Percentiles rank a stretch among this genome's conserved stretches.
Evolutionary conservation across 2,113 vertebrate genomes (phyloP).

Genomic region (Leucosticte australis): DNA sequence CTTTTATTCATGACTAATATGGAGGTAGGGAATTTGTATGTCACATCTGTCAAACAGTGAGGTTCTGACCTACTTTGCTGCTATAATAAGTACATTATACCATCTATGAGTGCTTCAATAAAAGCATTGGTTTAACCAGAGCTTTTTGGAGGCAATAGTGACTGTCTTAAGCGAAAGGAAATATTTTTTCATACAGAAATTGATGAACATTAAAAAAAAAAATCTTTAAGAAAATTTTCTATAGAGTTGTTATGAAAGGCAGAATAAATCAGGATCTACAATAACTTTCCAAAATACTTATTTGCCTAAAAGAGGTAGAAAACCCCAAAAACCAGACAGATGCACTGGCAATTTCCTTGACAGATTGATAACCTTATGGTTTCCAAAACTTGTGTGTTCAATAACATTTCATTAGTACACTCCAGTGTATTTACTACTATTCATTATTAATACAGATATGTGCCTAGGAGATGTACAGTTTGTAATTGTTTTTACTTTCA

Average conservation of each 20-base stretch:
- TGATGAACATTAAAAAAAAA: not conserved
- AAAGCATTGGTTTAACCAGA: not conserved
- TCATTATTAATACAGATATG: slow-evolving; percentile 77
- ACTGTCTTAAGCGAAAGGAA: not conserved
- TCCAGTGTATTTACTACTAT: slow-evolving; percentile 69
- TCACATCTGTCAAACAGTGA: not conserved
- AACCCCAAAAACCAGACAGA: not conserved
- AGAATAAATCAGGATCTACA: slow-evolving; percentile 10
- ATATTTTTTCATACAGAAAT: not conserved
- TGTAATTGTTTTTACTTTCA: slow-evolving; percentile 79
- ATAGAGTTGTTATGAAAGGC: not conserved
- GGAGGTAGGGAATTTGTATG: not conserved
- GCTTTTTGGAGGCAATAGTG: not conserved
- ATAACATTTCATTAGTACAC: slow-evolving; percentile 73
- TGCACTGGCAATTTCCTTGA: slow-evolving; percentile 42
- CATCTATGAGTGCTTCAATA: not conserved
- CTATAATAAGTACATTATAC: not conserved
- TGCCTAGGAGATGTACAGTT: slow-evolving; percentile 68
- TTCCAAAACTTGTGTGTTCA: slow-evolving; percentile 65
- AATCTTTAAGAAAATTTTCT: not conserved
- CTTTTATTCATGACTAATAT: slow-evolving; percentile 13
- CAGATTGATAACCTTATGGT: slow-evolving; percentile 52
- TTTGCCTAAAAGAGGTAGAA: slow-evolving; percentile 32
- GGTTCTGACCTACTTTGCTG: slow-evolving; percentile 38
- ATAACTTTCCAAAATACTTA: slow-evolving; percentile 31